phyloP scores from a whole-genome alignment of 2,797 vertebrate species.

The Falco concolor region DNA sequence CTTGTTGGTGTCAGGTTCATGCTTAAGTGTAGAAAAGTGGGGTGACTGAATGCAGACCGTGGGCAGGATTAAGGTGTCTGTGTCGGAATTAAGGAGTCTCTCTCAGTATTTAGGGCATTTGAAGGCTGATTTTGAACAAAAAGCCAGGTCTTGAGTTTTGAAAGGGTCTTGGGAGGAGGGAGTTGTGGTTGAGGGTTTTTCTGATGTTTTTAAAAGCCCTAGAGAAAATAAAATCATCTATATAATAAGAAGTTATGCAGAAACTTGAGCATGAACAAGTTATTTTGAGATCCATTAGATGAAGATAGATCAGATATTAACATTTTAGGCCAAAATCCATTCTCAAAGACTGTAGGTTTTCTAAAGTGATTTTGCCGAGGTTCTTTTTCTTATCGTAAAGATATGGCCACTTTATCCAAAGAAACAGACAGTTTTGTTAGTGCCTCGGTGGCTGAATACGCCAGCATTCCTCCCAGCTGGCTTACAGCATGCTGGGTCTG shows the following conservation, averaged over 20 bases:
- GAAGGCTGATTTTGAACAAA: neutral
- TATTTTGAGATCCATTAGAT: neutral
- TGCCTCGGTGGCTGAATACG: accelerated
- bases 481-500: neutral
- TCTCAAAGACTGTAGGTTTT: neutral
- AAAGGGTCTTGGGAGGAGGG: neutral
- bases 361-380: neutral
- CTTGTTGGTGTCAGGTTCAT: neutral
- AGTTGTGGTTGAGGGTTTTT: neutral
- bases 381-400: neutral
- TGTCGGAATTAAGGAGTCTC: neutral
- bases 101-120: neutral
- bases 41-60: neutral
- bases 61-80: neutral
- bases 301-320: neutral
- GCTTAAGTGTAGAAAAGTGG: neutral
- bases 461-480: accelerated
- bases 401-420: neutral
- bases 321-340: neutral
- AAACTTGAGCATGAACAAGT: neutral
- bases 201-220: neutral
- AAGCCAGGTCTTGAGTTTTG: neutral
- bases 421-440: neutral
- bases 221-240: neutral
- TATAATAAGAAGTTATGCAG: neutral